phyloP scores from a whole-genome alignment of 2,797 vertebrate genomes.

The Diplodus sargus region DNA sequence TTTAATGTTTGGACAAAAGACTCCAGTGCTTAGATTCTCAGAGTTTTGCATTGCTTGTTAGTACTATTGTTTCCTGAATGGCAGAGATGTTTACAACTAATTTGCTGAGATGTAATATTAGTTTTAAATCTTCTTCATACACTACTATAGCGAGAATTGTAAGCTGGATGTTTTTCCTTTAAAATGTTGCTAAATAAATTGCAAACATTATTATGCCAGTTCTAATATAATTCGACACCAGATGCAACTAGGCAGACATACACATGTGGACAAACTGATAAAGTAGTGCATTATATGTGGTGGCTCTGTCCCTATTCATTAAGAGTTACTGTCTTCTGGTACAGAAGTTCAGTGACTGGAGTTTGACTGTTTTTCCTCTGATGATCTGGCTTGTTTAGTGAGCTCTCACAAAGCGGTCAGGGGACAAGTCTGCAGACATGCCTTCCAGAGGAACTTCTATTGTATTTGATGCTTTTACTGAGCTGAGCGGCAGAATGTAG shows the following conservation, averaged over 20 bases:
- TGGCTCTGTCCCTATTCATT: constrained; percentile 50
- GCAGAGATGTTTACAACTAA: constrained; percentile 28
- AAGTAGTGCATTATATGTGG: constrained; percentile 18
- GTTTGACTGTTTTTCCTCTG: constrained; percentile 57
- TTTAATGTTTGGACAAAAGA: constrained; percentile 18
- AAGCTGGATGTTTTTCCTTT: constrained; percentile 12
- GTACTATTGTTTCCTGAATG: constrained; percentile 18
- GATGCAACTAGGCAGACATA: constrained; percentile 23
- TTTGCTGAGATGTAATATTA: constrained; percentile 11
- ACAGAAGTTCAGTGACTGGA: constrained; percentile 46
- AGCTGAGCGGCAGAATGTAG: constrained; percentile 45
- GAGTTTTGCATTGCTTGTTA: background rate
- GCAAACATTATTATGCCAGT: constrained; percentile 24
- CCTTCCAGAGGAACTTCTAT: constrained; percentile 38
- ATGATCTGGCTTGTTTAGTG: constrained; percentile 59
- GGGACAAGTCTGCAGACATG: constrained; percentile 50
- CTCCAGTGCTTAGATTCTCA: constrained; percentile 2
- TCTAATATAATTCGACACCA: constrained; percentile 23
- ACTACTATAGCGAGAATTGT: background rate
- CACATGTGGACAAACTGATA: constrained; percentile 42
- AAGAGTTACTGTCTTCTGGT: constrained; percentile 54
- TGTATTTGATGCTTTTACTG: constrained; percentile 47
- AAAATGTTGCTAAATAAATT: constrained; percentile 15
- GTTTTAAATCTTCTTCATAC: constrained; percentile 10
- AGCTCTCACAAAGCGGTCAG: constrained; percentile 54